phyloP scores from a whole-genome alignment of 2,797 vertebrate species.

The Leontopithecus rosalia region DNA sequence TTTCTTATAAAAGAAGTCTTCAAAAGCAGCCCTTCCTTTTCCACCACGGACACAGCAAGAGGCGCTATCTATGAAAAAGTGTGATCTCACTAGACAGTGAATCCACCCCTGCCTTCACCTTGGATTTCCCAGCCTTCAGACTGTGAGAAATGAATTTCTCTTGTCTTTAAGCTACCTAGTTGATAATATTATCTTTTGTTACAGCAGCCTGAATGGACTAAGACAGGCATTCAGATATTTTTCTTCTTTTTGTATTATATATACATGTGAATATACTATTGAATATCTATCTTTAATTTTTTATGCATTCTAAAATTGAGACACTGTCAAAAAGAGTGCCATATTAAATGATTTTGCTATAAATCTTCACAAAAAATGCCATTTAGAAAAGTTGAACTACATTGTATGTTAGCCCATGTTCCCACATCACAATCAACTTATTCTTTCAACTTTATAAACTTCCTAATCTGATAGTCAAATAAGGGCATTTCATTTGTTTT shows the following conservation, averaged over 20 bases:
- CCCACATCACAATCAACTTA: neutral
- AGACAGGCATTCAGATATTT: neutral
- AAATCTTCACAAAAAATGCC: neutral
- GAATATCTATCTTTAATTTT: neutral
- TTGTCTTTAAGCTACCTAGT: neutral
- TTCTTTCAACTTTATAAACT: neutral
- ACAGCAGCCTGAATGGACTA: neutral
- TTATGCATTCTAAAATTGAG: constrained; percentile 4
- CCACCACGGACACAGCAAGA: neutral
- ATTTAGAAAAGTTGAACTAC: neutral
- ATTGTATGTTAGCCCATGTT: neutral
- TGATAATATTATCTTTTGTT: neutral
- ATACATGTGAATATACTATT: neutral
- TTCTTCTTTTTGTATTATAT: neutral
- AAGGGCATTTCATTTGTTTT: neutral
- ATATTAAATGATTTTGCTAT: neutral
- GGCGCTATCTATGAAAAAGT: neutral
- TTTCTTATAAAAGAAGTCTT: neutral
- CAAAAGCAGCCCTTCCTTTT: neutral
- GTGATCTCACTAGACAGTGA: neutral
- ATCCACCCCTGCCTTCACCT: neutral
- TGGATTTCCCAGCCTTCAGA: neutral
- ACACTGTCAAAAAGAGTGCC: neutral
- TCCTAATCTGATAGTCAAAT: neutral
- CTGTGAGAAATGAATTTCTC: neutral